Conservation (phyloP, 1,140 invertebrate genomes). For the Cydia pomonella region DNA sequence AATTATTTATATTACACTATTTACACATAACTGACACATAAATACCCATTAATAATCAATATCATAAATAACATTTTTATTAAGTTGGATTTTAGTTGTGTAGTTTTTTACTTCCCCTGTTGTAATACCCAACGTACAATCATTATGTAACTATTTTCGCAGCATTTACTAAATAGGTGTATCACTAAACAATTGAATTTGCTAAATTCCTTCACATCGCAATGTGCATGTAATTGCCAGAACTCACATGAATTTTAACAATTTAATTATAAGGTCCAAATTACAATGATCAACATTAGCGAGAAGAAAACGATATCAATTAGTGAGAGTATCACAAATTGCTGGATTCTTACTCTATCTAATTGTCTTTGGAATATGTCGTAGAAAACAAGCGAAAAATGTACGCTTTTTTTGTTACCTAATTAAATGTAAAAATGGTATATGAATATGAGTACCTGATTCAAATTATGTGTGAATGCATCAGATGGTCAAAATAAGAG, state of each 20-base stretch:
- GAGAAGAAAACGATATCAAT: slow-evolving; percentile 16
- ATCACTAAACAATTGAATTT: slow-evolving; percentile 6
- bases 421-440: background rate
- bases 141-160: background rate
- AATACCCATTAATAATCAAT: too few relatives aligned
- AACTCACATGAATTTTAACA: background rate
- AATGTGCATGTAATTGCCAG: background rate
- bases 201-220: background rate
- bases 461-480: too few relatives aligned
- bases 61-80: too few relatives aligned
- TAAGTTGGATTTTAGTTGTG: too few relatives aligned
- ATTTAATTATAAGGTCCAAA: background rate
- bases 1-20: too few relatives aligned
- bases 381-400: slow-evolving; percentile 8
- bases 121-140: too few relatives aligned
- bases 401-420: slow-evolving; percentile 12
- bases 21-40: too few relatives aligned
- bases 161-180: background rate
- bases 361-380: slow-evolving; percentile 9
- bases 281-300: background rate
- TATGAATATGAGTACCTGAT: too few relatives aligned
- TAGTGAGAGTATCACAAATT: slow-evolving; percentile 28
- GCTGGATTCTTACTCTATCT: slow-evolving; percentile 17
- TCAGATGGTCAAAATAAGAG: too few relatives aligned
- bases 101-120: too few relatives aligned